Evolutionary conservation across 1,140 invertebrate genomes (phyloP).

Genomic region (Mactra quadrangularis): DNA sequence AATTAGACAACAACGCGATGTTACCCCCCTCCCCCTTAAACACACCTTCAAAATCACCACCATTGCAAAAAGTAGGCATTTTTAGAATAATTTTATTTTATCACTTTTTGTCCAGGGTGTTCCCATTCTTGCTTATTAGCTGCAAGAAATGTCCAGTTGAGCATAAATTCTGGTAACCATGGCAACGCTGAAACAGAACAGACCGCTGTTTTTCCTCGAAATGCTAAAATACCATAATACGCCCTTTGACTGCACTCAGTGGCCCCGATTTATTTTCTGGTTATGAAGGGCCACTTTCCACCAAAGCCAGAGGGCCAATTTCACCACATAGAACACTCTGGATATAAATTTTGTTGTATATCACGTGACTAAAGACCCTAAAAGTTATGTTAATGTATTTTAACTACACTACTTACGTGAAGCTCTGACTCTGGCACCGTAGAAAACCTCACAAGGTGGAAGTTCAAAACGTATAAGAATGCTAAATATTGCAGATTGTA

Average conservation of each 20-base stretch:
- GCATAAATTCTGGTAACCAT: too few relatives aligned
- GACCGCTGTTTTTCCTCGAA: too few relatives aligned
- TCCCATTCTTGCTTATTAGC: neutral
- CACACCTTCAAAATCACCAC: neutral
- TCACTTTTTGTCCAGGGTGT: neutral
- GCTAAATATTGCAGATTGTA: constrained; percentile 17
- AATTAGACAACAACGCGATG: too few relatives aligned
- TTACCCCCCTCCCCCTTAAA: neutral
- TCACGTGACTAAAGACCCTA: too few relatives aligned
- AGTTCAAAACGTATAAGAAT: constrained; percentile 13
- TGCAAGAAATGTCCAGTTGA: neutral
- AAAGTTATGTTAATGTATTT: neutral
- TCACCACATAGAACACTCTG: too few relatives aligned
- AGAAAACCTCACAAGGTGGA: neutral
- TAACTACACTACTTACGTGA: neutral
- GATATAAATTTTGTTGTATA: too few relatives aligned
- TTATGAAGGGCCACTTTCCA: too few relatives aligned
- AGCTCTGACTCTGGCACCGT: constrained; percentile 13
- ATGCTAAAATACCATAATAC: too few relatives aligned
- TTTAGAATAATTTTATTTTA: neutral
- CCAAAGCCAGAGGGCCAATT: too few relatives aligned
- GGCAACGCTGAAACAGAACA: too few relatives aligned
- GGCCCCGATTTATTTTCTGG: too few relatives aligned
- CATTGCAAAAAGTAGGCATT: neutral
- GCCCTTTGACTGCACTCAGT: too few relatives aligned